phyloP scores from a whole-genome alignment of 2,888 invertebrate genomes.

The Dromius quadrimaculatus region DNA sequence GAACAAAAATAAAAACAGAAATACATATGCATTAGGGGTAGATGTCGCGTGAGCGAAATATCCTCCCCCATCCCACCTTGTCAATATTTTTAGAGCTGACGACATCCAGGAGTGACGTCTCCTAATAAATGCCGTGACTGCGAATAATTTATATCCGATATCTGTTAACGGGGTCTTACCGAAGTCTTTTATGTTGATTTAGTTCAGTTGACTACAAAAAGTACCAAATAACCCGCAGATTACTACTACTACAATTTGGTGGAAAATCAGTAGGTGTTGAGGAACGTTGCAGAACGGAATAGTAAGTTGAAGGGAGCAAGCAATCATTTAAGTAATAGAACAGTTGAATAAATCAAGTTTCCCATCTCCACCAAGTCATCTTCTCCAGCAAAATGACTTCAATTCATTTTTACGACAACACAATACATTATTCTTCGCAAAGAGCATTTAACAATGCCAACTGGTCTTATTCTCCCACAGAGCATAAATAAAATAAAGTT shows the following conservation, averaged over 20 bases:
- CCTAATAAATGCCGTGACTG: constrained; percentile 45
- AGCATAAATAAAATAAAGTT: constrained; percentile 26
- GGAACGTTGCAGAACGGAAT: too few relatives aligned
- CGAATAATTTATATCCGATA: constrained; percentile 41
- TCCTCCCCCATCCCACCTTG: not conserved
- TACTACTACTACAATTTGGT: too few relatives aligned
- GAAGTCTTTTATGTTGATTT: constrained; percentile 21
- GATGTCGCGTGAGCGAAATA: constrained; percentile 28
- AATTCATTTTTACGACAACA: constrained; percentile 8
- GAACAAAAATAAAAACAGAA: constrained; percentile 43
- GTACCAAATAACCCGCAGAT: too few relatives aligned
- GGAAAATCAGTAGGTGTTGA: too few relatives aligned
- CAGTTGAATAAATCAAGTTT: too few relatives aligned
- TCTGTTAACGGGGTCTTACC: constrained; percentile 38
- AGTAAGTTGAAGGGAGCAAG: too few relatives aligned
- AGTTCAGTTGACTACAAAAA: constrained; percentile 3
- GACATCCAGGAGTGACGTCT: constrained; percentile 33
- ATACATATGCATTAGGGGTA: constrained; percentile 44
- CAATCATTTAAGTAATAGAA: too few relatives aligned
- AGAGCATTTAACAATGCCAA: constrained; percentile 8
- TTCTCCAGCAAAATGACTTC: not conserved
- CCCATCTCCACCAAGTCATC: too few relatives aligned
- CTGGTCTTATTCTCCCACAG: constrained; percentile 8
- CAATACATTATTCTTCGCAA: not conserved
- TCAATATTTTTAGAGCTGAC: not conserved